Base-by-base conservation (phyloP, 64 coral and sea anemone genomes). In the Montipora efflorescens region DNA sequence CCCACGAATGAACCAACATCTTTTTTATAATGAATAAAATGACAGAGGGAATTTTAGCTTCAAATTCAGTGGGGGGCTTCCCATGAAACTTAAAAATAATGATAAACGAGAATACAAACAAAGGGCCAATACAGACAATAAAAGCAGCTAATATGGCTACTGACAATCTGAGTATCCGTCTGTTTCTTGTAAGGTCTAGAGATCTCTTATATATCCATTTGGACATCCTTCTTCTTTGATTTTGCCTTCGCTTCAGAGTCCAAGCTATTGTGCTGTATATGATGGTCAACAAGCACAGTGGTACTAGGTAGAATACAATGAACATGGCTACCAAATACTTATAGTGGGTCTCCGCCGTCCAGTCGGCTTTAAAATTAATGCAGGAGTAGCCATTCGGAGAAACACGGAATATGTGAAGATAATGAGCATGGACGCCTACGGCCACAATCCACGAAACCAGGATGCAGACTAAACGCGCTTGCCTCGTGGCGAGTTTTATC, bases 1-100 rank as follows among this genome's bases (percentile, higher is more conserved):
- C 53, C 55, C 76, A 90, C 0, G 87, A 90, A 61, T 90, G 88
- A 8, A 80, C 0, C 66, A 90, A 11, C 45, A 90, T 68, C 2
- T 8, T 50, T 19, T 57, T 58, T 64, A 48, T 22, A 25, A 90
- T 66, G 44, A 16, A 59, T 11, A 79, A 22, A 5, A 68, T 7
- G 1, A 74, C 64, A 3, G 14, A 3, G 14, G 53, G 11, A 8
- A 57, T 11, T 57, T 57, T 36, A 36, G 36, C 36, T 57, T 57
- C 53, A 11, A 57, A 57, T 57, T 8, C 53, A 6, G 53, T 57
- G 6, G 57, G 75, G 18, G 52, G 16, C 0, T 5, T 5, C 52
- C 14, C 8, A 22, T 47, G 13, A 11, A 12, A 84, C 8, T 47
- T 0, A n/a, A 68, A 80, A 49, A 69, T 21, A 8, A 13, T 22